Conservation (phyloP, 1,140 invertebrate genomes). For the Euglossa dilemma region DNA sequence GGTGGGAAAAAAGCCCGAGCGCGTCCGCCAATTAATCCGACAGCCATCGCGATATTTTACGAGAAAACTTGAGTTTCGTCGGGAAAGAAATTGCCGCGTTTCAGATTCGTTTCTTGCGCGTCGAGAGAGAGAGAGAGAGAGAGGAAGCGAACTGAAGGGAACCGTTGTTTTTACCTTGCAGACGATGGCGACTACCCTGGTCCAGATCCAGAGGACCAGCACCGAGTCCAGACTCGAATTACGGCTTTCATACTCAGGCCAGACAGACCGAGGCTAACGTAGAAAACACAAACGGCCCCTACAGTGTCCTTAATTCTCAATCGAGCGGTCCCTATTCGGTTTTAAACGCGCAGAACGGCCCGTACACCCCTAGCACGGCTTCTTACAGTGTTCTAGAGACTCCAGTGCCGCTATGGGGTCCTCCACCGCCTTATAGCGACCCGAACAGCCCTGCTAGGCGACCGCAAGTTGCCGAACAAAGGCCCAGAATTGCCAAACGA, state of each 20-base stretch:
- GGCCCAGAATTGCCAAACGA: conserved; percentile 75
- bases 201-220: conserved; percentile 79
- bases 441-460: conserved; percentile 86
- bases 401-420: conserved; percentile 86
- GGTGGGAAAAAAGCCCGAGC: conserved; percentile 11
- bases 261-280: conserved; percentile 75
- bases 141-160: too few species aligned
- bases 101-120: not conserved
- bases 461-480: conserved; percentile 72
- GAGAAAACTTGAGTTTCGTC: not conserved
- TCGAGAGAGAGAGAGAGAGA: too few species aligned
- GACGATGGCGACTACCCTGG: conserved; percentile 81
- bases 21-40: conserved; percentile 11
- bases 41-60: not conserved
- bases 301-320: conserved; percentile 73
- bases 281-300: conserved; percentile 70
- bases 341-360: conserved; percentile 71
- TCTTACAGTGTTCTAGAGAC: conserved; percentile 83
- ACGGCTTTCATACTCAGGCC: conserved; percentile 84
- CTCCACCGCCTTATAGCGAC: conserved; percentile 89
- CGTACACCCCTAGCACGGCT: conserved; percentile 71
- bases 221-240: conserved; percentile 86
- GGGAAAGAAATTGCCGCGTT: not conserved
- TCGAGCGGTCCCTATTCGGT: conserved; percentile 78
- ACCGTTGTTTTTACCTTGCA: conserved; percentile 32